phyloP scores from a whole-genome alignment of 2,797 vertebrate genomes.

The Myotis findleyi region DNA sequence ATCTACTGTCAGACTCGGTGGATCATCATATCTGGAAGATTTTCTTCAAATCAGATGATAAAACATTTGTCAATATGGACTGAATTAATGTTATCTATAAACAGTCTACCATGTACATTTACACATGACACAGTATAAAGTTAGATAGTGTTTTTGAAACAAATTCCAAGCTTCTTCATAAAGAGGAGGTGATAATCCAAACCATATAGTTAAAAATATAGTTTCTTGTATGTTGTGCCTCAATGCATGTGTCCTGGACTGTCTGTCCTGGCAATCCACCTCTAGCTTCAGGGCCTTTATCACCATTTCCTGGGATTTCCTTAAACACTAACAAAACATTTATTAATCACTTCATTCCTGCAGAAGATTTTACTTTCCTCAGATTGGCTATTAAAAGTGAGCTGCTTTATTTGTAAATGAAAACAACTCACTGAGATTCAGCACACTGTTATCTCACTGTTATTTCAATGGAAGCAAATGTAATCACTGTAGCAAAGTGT shows the following conservation, averaged over 20 bases:
- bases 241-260: neutral
- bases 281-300: neutral
- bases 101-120: neutral
- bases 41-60: constrained; percentile 38
- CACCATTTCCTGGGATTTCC: neutral
- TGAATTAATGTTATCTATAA: neutral
- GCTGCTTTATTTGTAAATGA: neutral
- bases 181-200: neutral
- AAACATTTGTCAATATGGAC: neutral
- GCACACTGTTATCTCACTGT: neutral
- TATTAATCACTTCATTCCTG: constrained; percentile 7
- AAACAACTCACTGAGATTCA: neutral
- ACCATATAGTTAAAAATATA: neutral
- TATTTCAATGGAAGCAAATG: no score
- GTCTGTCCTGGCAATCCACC: neutral
- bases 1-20: neutral
- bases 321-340: constrained; percentile 2
- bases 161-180: neutral
- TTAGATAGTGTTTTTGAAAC: constrained; percentile 23
- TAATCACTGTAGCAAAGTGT: no score
- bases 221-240: neutral
- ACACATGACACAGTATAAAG: neutral
- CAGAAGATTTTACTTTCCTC: neutral
- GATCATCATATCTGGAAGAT: neutral
- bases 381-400: neutral